Base-by-base conservation (phyloP, 1,140 invertebrate species). In the Cyclargus thomasi region DNA sequence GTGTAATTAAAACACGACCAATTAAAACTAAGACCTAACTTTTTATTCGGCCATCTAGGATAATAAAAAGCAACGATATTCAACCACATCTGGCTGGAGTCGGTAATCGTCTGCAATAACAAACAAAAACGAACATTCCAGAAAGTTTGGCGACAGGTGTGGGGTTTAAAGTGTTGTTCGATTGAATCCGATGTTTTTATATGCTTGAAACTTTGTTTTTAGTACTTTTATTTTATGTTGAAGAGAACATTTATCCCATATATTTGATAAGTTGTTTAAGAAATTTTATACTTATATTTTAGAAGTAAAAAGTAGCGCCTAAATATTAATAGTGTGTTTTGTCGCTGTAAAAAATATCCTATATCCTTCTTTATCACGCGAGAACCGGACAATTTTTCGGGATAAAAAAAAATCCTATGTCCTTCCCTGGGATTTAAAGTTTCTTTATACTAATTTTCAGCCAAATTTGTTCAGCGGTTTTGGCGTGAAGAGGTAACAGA, bases 51-150 rank as follows among this genome's bases (percentile, higher is more conserved):
- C 29, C 29, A 29, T 11, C 21, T 59, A 2, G 55, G 55, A 20
- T 21, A 59, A 59, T 59, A 59, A 59, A 59, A 55, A 53, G 22
- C 17, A 65, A 70, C 67, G 22, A 53, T 64, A 47, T 68, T 62
- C 64, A 69, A 70, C 70, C 72, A 59, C 71, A 57, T 69, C 73
- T 67, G 64, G 72, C 74, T 80, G 78, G 87, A 88, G 79, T 86
- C 65, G 70, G 68, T 76, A 79, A 88, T 88, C 73, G 83, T 82
- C 86, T 85, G 86, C 86, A 86, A 83, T 88, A 88, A 85, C 81
- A 85, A 77, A 80, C 78, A 70, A 74, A 81, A 86, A 86, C 83
- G 80, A 85, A 88, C 82, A 81, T 86, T 84, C 80, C 29, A 77
- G 81, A 88, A 85, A 88, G 83, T 88, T 88, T 73, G 71, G 74